Base-by-base conservation (phyloP, 2,797 vertebrate species). In the Microctenopoma stevenorrisi region DNA sequence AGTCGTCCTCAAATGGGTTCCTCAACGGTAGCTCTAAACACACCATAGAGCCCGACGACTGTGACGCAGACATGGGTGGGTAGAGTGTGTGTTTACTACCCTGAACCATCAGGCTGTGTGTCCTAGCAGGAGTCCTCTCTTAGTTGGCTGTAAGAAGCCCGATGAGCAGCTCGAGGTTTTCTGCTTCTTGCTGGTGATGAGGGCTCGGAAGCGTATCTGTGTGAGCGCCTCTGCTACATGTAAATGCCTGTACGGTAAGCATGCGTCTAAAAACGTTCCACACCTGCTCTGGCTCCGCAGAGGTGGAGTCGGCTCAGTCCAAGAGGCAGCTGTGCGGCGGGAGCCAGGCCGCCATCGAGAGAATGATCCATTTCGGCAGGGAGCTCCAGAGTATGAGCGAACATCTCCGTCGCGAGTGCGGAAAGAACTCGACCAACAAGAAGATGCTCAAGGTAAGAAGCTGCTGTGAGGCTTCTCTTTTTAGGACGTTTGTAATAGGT, bases 381-480 rank as follows among this genome's bases (percentile, higher is more conserved):
- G 98, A 99, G 89, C 90, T 99, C 56, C 98, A 99, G 91, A 96
- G 97, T 15, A 98, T 98, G 97, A 99, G 97, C 0, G 97, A 99
- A 81, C 96, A 97, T 25, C 94, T 99, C 38, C 96, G 98, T 86
- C 94, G 96, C 55, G 96, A 99, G 83, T 97, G 97, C 65, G 97
- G 98, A 89, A 99, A 98, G 94, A 99, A 98, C 91, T 96, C 96
- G 0, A 90, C 95, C 44, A 99, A 99, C 89, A 99, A 98, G 93
- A 98, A 97, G 90, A 99, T 99, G 97, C 90, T 99, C 4, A 98
- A 98, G 96, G 97, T 98, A 22, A 22, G 22, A 22, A 22, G 22
- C 22, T 22, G 22, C 22, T 22, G 22, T 22, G 22, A 22, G 22
- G 22, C 22, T 22, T 22, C 22, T 22, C 22, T 22, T 22, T 22